Evolutionary conservation across 2,888 invertebrate species (phyloP), one percentile per base, ranked within the genome.

Genomic region (Tinea pellionella): DNA sequence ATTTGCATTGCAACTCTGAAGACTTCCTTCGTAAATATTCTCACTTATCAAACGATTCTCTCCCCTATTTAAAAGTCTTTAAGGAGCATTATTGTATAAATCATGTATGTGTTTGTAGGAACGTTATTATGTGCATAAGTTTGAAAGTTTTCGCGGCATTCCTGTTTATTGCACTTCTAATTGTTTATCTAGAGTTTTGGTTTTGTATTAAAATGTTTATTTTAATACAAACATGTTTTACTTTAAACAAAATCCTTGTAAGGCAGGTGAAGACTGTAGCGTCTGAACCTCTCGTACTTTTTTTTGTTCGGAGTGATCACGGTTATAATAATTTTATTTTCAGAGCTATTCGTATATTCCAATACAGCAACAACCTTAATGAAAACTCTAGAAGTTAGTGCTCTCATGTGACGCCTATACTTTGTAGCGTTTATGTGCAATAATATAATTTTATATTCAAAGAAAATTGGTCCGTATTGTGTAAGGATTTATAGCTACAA

Each of bases 371-470:
- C 53, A 9, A 18, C 30, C n/a, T 13, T 32, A 57, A 57, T 57
- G 57, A 57, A 55, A 57, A 57, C 32, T 57, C 19, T 29, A 30
- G 32, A 29, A 56, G 57, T 57, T 57, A 57, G 57, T 57, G 16
- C 57, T 24, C 13, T 57, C 57, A 57, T 57, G 57, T 57, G 57
- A 57, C 57, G 57, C 57, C 57, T 57, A 53, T 53, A 24, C 24
- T 53, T 24, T 53, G 53, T 24, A 12, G 24, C 53, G 12, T 53
- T 53, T 24, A 24, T 53, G 47, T 47, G 15, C 15, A 47, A 47
- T 47, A 47, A 47, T 47, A 47, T 2, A 15, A 16, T 47, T 47
- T 16, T 13, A 47, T 16, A 15, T 47, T 37, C 15, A 47, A 47
- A 47, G 15, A n/a, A 47, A 47, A 47, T 47, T 47, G 47, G 47